Evolutionary conservation across 1,140 invertebrate species (phyloP), one percentile per base, ranked within the genome.

Genomic region (Ceratosolen solmsi): DNA sequence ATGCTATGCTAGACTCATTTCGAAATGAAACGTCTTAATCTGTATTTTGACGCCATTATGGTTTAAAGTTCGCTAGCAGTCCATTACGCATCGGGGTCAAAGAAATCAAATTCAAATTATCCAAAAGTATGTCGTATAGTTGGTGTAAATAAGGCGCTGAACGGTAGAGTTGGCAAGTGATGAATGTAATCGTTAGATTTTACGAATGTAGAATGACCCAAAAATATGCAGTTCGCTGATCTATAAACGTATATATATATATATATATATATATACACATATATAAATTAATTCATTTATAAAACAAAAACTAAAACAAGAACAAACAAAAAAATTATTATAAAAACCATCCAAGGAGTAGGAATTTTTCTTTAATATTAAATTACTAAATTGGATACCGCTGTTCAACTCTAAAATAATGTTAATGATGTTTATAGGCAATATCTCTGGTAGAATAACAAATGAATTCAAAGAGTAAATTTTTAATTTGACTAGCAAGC

Each of bases 21-120:
- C 22, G 11, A 70, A 78, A 78, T 51, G 9, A 68, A 33, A n/a
- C 20, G 25, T 30, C 38, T 54, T 54, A 54, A 51, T 78, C 1
- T 15, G 20, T 56, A 79, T 72, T 80, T 80, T 72, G 71, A 63
- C 41, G 22, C 46, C 17, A 56, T 70, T 56, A n/a, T 20, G 33
- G 78, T 60, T 71, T 46, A 46, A 72, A 72, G 68, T 79, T 79
- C 54, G 36, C 68, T 33, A 56, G 38, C 36, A 22, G 78, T 49
- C 54, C 54, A 80, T 80, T 72, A 73, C n/a, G 58, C 5, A 80
- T 80, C 33, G 41, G n/a, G 79, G 70, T 80, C 58, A 74, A 74
- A 80, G 70, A 74, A 74, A 80, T 80, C 41, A 63, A 80, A 74
- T 74, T 80, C 54, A 74, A 80, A 80, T 80, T 63, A 74, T 51